Percentiles rank a stretch among this genome's conserved stretches.
phyloP scores from a whole-genome alignment of 2,888 invertebrate species.

The Leuctra nigra region DNA sequence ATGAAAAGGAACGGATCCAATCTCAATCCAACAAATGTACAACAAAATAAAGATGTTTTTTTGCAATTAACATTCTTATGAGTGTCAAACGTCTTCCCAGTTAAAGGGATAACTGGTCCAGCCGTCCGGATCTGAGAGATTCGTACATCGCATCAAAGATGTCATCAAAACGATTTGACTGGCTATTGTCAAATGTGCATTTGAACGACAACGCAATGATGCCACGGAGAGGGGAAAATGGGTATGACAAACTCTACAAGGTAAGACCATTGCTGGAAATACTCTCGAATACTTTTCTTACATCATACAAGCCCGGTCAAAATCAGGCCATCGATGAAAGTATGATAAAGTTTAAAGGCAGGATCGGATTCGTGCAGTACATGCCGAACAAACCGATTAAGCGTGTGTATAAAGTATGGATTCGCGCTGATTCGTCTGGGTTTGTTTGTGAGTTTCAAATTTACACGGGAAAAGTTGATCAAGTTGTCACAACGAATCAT shows the following conservation, averaged over 20 bases:
- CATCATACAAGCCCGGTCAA: not conserved
- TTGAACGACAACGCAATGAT: conserved; percentile 17
- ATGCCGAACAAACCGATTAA: not conserved
- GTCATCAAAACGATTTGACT: conserved; percentile 27
- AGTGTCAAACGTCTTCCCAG: conserved; percentile 31
- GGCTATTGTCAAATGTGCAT: conserved; percentile 19
- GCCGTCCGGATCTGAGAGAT: conserved; percentile 27
- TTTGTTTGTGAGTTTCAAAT: not conserved
- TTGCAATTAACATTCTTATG: conserved; percentile 32
- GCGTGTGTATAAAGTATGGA: not conserved
- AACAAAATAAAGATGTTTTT: conserved; percentile 28
- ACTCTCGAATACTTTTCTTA: not conserved
- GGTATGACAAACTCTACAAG: conserved; percentile 4
- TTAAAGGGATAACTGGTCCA: conserved; percentile 31
- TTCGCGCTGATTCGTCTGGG: not conserved
- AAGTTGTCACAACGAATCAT: not conserved
- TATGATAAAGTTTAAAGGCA: not conserved
- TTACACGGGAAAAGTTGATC: not conserved
- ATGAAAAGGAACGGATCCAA: conserved; percentile 24
- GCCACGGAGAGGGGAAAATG: conserved; percentile 6
- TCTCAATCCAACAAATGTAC: conserved; percentile 25
- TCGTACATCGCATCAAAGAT: conserved; percentile 27
- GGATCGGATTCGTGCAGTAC: not conserved
- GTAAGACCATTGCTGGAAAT: conserved; percentile 1
- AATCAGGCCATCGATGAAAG: not conserved